Conservation (phyloP, 1,140 invertebrate genomes). For the Agrilus planipennis region DNA sequence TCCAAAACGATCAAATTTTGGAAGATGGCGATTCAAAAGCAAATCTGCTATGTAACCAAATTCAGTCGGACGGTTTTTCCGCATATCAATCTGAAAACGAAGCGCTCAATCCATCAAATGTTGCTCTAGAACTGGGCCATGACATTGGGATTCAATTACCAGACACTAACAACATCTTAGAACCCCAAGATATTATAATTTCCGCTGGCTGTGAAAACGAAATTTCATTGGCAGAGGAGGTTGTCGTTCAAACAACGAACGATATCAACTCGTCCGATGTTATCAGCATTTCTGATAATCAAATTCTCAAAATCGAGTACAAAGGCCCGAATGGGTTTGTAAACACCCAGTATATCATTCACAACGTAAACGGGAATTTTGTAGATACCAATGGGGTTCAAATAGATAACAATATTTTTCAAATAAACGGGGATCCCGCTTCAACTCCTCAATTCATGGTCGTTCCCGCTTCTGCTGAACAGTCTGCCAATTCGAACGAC, state of each 20-base stretch:
- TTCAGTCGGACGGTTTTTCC: too few relatives aligned
- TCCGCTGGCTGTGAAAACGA: background rate
- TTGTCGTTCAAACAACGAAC: slow-evolving; percentile 7
- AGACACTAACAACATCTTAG: background rate
- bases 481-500: background rate
- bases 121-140: background rate
- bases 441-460: background rate
- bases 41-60: too few relatives aligned
- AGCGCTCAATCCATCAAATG: background rate
- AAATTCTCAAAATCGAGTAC: slow-evolving; percentile 27
- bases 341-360: slow-evolving; percentile 25
- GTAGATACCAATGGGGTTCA: background rate
- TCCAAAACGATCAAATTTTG: too few relatives aligned
- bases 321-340: slow-evolving; percentile 23
- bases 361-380: background rate
- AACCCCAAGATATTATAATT: slow-evolving; percentile 4
- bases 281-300: slow-evolving; percentile 22
- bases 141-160: background rate
- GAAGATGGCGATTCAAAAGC: too few relatives aligned
- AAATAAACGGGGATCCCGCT: background rate
- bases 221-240: slow-evolving; percentile 5
- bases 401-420: background rate
- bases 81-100: background rate
- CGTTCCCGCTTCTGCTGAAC: background rate
- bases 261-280: slow-evolving; percentile 25